A percentile compares a stretch with the other conserved stretches of the same genome.
These are phyloP conservation scores for Thaleichthys pacificus DNA, from an alignment of 2,797 vertebrate species.

Conservation along the genomic window DNA sequence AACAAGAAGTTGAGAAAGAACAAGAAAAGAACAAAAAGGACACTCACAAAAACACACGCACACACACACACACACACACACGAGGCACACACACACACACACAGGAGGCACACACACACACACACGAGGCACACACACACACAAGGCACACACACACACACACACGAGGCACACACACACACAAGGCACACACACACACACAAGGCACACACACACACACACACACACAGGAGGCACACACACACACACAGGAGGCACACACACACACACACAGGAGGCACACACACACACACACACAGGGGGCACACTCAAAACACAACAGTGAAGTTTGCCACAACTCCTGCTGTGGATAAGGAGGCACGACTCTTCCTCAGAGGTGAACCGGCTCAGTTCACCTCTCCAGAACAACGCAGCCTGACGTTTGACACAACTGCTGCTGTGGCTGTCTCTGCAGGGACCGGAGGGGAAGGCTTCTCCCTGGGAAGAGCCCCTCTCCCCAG, in stretches of 20 bases:
- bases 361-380: not conserved
- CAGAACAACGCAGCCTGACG: constrained; percentile 50
- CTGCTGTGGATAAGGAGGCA: too few relatives aligned
- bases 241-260: too few relatives aligned
- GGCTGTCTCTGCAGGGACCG: constrained; percentile 15
- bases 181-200: not conserved
- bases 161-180: not conserved
- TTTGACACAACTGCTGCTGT: constrained; percentile 35
- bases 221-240: not conserved
- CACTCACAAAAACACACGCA: not conserved
- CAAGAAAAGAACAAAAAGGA: constrained; percentile 20
- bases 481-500: constrained; percentile 36
- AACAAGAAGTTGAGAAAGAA: not conserved
- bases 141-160: not conserved
- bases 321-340: too few relatives aligned
- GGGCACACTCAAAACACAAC: not conserved
- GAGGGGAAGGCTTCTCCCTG: constrained; percentile 39
- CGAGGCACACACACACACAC: not conserved
- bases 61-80: not conserved
- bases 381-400: constrained; percentile 45
- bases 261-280: not conserved
- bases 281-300: not conserved
- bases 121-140: not conserved
- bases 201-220: not conserved
- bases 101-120: not conserved